Conservation (phyloP, 1,140 invertebrate genomes). For the Macrobrachium nipponense region DNA sequence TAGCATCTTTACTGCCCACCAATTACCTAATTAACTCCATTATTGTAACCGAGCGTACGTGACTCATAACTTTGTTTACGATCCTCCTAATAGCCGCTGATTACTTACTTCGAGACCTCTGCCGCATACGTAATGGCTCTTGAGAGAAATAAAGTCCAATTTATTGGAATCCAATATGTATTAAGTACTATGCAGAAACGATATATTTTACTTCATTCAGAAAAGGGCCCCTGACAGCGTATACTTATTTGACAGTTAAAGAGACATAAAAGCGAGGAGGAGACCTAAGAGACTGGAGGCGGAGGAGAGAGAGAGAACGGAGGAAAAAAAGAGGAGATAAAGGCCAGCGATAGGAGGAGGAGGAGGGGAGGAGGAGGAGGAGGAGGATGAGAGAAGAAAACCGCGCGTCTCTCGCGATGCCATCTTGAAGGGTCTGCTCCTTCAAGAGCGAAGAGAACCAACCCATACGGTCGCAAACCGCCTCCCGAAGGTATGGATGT, state of each 20-base stretch:
- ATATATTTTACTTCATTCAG: constrained; percentile 52
- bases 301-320: neutral
- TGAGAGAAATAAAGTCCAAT: constrained; percentile 42
- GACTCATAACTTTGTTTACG: constrained; percentile 50
- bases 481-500: no score
- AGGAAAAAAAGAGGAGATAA: neutral
- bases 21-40: constrained; percentile 57
- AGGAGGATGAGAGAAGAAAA: neutral
- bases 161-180: constrained; percentile 56
- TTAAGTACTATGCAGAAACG: constrained; percentile 52
- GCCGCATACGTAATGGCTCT: constrained; percentile 27
- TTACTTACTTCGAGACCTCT: constrained; percentile 45
- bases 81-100: constrained; percentile 43
- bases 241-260: constrained; percentile 56
- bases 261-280: constrained; percentile 20
- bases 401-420: no score
- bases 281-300: neutral
- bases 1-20: constrained; percentile 52
- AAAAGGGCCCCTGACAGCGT: constrained; percentile 46
- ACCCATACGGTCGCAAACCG: no score
- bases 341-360: neutral
- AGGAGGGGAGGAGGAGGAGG: constrained; percentile 3
- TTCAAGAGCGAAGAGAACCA: no score
- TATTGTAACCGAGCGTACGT: constrained; percentile 54
- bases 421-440: no score